Base-by-base conservation (phyloP, 2,888 invertebrate genomes). In the Nineta flava region DNA sequence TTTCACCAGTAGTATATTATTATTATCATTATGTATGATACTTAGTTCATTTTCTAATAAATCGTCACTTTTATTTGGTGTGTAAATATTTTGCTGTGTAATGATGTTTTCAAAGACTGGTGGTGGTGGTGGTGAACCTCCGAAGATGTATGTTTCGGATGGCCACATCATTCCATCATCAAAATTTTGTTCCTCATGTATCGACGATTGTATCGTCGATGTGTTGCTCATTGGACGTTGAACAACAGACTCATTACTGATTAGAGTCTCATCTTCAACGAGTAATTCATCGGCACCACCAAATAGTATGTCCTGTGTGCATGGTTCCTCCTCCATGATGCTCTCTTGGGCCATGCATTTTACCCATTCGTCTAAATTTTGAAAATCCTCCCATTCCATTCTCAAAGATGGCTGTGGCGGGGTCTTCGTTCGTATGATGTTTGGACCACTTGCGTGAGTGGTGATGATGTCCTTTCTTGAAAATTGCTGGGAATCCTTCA, bases 381-480 rank as follows among this genome's bases (percentile, higher is more conserved):
- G 44, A 49, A 49, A 44, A 19, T 49, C 44, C 34, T 49, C 49
- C 45, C 40, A 40, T 21, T 48, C 48, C 48, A 48, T 48, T 12
- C 21, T 16, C 19, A 44, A 40, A 13, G n/a, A 16, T 13, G 38
- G 38, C 38, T 38, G 38, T n/a, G n/a, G 40, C 40, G 40, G 7
- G 16, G 4, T 26, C 26, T 26, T 26, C 26, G 26, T 26, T 26
- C 7, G 4, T 26, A 26, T 26, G 26, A 26, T 26, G 26, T 15
- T 41, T 41, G 41, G 9, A 17, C 41, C 41, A 26, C 26, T 26
- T 26, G 7, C 7, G 26, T 5, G 7, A 26, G 26, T 26, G 26
- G 26, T 26, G 26, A 26, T 26, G 26, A 26, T 26, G 26, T 26
- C 7, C 7, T 26, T 26, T 26, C 7, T 26, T 26, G 26, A 26